Evolutionary conservation across 2,888 invertebrate genomes (phyloP).

Genomic region (Molanna angustata): DNA sequence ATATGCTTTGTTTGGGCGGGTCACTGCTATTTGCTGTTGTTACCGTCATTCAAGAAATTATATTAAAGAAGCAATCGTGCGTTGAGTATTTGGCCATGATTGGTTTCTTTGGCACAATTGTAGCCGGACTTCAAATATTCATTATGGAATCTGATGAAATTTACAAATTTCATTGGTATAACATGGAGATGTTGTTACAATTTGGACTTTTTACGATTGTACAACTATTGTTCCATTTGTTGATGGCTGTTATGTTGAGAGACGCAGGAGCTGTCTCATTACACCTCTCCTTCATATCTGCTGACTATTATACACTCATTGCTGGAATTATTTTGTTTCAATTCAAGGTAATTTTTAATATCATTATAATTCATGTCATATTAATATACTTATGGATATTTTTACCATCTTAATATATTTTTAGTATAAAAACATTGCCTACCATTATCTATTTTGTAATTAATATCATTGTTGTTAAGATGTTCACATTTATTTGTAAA

Average conservation of each 20-base stretch:
- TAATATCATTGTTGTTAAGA: too few species aligned
- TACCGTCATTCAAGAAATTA: constrained; percentile 78
- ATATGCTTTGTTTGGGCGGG: constrained; percentile 76
- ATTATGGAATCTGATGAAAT: constrained; percentile 70
- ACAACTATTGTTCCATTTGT: constrained; percentile 73
- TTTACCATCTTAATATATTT: too few species aligned
- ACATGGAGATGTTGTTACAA: constrained; percentile 58
- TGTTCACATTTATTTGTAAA: too few species aligned
- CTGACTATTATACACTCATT: constrained; percentile 82
- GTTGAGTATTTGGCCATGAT: constrained; percentile 80
- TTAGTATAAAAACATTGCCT: too few species aligned
- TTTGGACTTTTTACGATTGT: constrained; percentile 63
- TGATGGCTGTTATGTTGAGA: constrained; percentile 71
- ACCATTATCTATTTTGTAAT: too few species aligned
- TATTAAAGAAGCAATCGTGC: constrained; percentile 72
- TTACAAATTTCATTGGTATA: constrained; percentile 61
- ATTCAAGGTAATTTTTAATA: constrained; percentile 61
- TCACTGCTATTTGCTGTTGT: constrained; percentile 76
- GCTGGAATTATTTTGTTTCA: constrained; percentile 77
- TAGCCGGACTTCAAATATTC: constrained; percentile 77
- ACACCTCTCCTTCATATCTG: constrained; percentile 77
- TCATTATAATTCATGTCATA: too few species aligned
- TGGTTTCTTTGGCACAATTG: constrained; percentile 74
- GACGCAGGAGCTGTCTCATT: constrained; percentile 79
- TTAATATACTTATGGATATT: too few species aligned